Evolutionary conservation across 1,140 invertebrate genomes (phyloP), one percentile per base, ranked within the genome.

Genomic region (Diorhabda sublineata): DNA sequence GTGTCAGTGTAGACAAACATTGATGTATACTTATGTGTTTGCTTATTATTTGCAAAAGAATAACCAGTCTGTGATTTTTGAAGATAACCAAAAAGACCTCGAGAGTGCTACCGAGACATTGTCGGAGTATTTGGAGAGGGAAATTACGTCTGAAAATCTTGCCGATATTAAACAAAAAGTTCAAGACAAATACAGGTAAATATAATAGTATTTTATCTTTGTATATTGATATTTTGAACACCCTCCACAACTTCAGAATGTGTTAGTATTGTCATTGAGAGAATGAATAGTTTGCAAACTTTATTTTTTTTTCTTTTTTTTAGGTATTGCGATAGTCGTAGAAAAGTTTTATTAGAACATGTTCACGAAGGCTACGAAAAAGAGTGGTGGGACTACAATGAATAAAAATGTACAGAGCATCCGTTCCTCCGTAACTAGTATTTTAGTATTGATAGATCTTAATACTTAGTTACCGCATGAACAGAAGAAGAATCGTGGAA

Each of bases 21-120:
- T 99, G 6, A 99, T 99, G 96, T 99, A 97, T 84, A 99, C 97
- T 65, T 99, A 99, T 82, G 97, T 98, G 65, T 99, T 99, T 88
- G 98, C 97, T 76, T 99, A 97, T 84, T 99, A 99, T 82, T 87
- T 99, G 77, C 89, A 90, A 79, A 97, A 97, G 85, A 98, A 97
- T 85, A 99, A 99, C 87, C 97, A 99, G 83, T 97, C 96, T 76
- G 94, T 96, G 81, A 98, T 99, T 78, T 99, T 99, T 86, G 97
- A 98, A 86, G 96, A 97, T 82, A 99, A 99, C 87, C 98, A 99
- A 87, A 93, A 92, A 80, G 97, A 99, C 87, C 86, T 99, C 69
- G 97, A 99, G 84, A 93, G 92, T 77, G 95, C 96, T 65, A 99
- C 97, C 5, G 97, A 99, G 86, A 95, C 90, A 73, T 85, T 99